These are phyloP conservation scores for Pterocles gutturalis DNA, from an alignment of 2,113 vertebrate species.

Conservation along the genomic window DNA sequence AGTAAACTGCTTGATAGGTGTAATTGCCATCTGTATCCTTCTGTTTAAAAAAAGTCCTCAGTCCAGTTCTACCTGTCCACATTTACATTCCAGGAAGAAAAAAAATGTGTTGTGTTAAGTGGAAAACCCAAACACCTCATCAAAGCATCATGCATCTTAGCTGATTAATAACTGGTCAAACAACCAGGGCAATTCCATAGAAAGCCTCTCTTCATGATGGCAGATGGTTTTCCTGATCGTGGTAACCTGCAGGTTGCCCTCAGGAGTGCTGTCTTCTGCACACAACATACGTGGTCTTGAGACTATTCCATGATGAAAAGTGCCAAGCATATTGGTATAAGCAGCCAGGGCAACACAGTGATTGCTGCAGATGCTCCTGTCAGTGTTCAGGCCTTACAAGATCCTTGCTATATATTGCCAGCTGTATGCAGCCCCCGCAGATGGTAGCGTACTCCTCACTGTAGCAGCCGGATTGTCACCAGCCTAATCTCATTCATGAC, in stretches of 20 bases:
- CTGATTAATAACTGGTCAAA: not conserved
- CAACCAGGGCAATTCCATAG: not conserved
- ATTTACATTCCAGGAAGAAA: not conserved
- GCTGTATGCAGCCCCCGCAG: not conserved
- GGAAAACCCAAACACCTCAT: not conserved
- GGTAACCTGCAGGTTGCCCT: not conserved
- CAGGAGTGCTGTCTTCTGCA: not conserved
- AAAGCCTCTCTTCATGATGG: not conserved
- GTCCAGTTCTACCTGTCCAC: not conserved
- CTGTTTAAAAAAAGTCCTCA: not conserved
- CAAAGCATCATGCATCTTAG: not conserved
- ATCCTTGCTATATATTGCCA: not conserved
- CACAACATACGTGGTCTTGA: not conserved
- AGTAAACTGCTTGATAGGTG: not conserved
- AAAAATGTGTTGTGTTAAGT: not conserved
- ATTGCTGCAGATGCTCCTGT: not conserved
- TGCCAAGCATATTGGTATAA: not conserved
- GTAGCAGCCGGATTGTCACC: slow-evolving; percentile 4
- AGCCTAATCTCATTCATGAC: not conserved
- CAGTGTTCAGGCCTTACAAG: not conserved
- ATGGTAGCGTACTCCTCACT: not conserved
- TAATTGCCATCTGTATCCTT: not conserved
- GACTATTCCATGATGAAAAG: not conserved
- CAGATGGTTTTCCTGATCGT: accelerated
- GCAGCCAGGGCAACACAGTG: not conserved